These are phyloP conservation scores for Plebejus anna DNA, from an alignment of 2,888 invertebrate genomes.

Conservation along the genomic window DNA sequence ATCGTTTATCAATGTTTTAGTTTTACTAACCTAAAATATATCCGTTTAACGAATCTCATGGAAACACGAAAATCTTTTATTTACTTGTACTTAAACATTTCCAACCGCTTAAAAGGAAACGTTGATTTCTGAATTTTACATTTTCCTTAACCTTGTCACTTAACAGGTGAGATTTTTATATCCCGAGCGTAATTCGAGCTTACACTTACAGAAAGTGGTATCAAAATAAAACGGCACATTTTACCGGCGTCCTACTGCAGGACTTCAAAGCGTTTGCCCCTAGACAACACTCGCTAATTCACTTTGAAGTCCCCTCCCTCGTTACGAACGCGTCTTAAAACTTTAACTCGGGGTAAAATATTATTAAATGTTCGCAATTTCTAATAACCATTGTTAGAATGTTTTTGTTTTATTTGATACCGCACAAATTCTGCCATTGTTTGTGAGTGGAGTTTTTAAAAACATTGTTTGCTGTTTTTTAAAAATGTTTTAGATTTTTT, in stretches of 20 bases:
- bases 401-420: slow-evolving; percentile 31
- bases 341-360: slow-evolving; percentile 66
- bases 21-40: neutral
- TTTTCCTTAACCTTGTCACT: slow-evolving; percentile 3
- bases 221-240: slow-evolving; percentile 65
- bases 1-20: neutral
- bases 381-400: slow-evolving; percentile 44
- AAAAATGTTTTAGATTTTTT: neutral
- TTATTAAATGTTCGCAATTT: slow-evolving; percentile 65
- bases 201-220: slow-evolving; percentile 45
- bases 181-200: slow-evolving; percentile 11
- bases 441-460: neutral
- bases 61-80: neutral
- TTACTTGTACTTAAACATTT: neutral
- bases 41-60: neutral
- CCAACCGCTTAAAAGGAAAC: neutral
- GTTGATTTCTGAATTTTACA: neutral
- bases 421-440: neutral
- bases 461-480: slow-evolving; percentile 8
- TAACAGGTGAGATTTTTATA: slow-evolving; percentile 9
- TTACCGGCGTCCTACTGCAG: slow-evolving; percentile 54
- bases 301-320: slow-evolving; percentile 72
- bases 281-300: slow-evolving; percentile 79
- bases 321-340: slow-evolving; percentile 73
- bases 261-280: slow-evolving; percentile 77